Conservation (phyloP, 2,113 vertebrate genomes). For the Nettapus auritus region DNA sequence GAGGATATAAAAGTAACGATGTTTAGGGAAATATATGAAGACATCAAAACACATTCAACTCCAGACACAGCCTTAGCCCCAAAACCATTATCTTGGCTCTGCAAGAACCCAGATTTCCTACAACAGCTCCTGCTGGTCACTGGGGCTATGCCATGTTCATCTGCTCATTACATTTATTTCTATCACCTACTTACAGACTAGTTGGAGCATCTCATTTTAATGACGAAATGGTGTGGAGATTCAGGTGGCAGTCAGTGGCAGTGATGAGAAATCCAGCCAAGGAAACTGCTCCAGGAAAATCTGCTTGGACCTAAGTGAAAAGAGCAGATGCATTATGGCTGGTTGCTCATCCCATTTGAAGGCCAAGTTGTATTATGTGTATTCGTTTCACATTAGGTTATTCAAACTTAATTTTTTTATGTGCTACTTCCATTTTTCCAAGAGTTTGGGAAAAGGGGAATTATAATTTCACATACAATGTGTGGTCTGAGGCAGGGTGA, state of each 20-base stretch:
- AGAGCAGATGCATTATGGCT: background rate
- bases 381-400: background rate
- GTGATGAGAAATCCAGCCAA: background rate
- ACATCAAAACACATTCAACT: background rate
- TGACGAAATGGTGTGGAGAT: background rate
- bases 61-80: background rate
- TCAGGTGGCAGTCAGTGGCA: fast-evolving
- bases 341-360: background rate
- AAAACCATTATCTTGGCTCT: background rate
- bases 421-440: background rate
- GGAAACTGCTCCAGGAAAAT: background rate
- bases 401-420: background rate
- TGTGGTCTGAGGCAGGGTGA: background rate
- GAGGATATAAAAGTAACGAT: fast-evolving
- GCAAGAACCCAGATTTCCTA: background rate
- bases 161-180: background rate
- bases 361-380: background rate
- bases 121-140: background rate
- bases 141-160: fast-evolving
- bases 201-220: fast-evolving
- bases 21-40: background rate
- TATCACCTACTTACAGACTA: background rate
- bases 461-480: background rate
- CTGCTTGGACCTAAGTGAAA: background rate
- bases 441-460: background rate